Evolutionary conservation across 2,888 invertebrate species (phyloP).

Genomic region (Acronicta aceris): DNA sequence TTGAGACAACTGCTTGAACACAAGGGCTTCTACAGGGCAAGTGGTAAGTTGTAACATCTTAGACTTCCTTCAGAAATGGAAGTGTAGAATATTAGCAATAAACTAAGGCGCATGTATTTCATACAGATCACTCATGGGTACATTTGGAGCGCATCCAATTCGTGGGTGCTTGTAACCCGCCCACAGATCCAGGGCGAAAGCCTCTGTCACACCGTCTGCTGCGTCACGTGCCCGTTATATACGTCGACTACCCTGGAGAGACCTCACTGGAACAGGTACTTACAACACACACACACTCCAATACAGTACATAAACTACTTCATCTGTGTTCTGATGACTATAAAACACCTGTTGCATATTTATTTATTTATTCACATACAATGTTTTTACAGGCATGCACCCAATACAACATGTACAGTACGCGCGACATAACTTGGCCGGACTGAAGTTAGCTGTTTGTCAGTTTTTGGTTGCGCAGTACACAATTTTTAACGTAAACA

Average conservation of each 20-base stretch:
- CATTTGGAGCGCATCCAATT: slow-evolving; percentile 99
- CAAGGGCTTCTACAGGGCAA: slow-evolving; percentile 96
- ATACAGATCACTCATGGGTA: slow-evolving; percentile 97
- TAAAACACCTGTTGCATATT: no score
- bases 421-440: no score
- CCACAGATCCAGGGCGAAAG: slow-evolving; percentile 99
- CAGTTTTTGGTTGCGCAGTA: no score
- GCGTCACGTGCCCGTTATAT: slow-evolving; percentile 99
- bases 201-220: slow-evolving; percentile 96
- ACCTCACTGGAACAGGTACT: slow-evolving; percentile 96
- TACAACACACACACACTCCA: neutral
- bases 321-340: no score
- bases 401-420: no score
- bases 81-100: neutral
- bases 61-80: neutral
- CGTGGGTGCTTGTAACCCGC: slow-evolving; percentile 99
- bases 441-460: no score
- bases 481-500: no score
- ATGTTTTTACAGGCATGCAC: no score
- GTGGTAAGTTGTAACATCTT: slow-evolving; percentile 73
- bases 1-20: slow-evolving; percentile 99
- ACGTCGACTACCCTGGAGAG: slow-evolving; percentile 99
- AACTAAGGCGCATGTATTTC: neutral
- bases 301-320: no score
- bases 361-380: no score